Conservation (phyloP, 2,113 vertebrate species). For the Rissa tridactyla region DNA sequence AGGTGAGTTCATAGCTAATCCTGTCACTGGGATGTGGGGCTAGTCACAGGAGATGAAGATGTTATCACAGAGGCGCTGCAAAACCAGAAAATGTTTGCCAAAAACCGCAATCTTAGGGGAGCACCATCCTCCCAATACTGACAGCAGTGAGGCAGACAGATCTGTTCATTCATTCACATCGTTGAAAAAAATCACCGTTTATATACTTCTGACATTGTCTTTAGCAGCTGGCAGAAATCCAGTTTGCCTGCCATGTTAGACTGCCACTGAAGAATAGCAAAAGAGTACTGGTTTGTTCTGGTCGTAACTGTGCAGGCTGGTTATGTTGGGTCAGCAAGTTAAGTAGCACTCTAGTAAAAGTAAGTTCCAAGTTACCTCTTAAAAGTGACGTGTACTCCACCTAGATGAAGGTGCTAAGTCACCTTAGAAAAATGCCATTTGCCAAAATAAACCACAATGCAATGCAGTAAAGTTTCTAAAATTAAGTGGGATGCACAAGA, state of each 20-base stretch:
- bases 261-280: neutral
- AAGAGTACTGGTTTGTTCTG: neutral
- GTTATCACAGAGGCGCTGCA: neutral
- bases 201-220: neutral
- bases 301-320: accelerated
- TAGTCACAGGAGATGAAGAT: neutral
- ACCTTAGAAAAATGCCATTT: neutral
- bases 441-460: neutral
- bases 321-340: neutral
- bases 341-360: neutral
- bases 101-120: accelerated
- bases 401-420: neutral
- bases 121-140: neutral
- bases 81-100: neutral
- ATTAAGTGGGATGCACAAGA: neutral
- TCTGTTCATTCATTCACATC: neutral
- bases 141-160: neutral
- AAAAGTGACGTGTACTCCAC: neutral
- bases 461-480: neutral
- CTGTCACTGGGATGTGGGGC: neutral
- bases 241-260: neutral
- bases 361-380: neutral
- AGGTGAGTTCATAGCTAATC: neutral
- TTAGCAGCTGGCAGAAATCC: neutral
- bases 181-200: neutral